Evolutionary conservation across 2,888 invertebrate genomes (phyloP).

Genomic region (Ophion ventricosus): DNA sequence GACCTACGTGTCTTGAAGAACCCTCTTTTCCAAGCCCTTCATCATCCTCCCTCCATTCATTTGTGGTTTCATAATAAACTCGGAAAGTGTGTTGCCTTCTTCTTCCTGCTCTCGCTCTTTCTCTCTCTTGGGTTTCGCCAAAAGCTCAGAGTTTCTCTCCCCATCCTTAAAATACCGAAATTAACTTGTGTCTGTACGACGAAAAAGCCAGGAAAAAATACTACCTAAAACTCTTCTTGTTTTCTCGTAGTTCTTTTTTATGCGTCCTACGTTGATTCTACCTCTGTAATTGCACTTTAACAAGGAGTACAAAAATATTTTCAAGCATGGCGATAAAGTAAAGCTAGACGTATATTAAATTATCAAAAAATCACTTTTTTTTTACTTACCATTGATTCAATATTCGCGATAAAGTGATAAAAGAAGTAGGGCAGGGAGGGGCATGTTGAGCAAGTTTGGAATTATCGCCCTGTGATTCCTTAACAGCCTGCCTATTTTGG

Average conservation of each 20-base stretch:
- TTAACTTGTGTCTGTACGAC: conserved; percentile 5
- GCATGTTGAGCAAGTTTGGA: no score
- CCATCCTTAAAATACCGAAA: conserved; percentile 1
- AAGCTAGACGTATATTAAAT: background rate
- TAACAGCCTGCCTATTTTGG: no score
- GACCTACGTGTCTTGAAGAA: conserved; percentile 55
- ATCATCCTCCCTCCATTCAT: conserved; percentile 76
- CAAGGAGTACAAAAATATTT: background rate
- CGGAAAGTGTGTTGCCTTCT: conserved; percentile 33
- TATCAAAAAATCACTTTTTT: no score
- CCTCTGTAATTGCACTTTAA: background rate
- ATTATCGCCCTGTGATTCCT: no score
- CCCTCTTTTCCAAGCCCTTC: conserved; percentile 77
- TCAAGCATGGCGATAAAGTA: background rate
- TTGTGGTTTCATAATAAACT: conserved; percentile 76
- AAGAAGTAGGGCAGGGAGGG: no score
- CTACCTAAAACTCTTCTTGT: background rate
- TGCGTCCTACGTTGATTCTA: background rate
- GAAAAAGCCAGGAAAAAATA: conserved; percentile 1
- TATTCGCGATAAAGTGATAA: no score
- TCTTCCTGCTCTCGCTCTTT: conserved; percentile 14
- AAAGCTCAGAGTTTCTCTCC: conserved; percentile 38
- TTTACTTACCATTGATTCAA: no score
- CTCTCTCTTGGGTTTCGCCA: conserved; percentile 18
- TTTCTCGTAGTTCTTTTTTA: background rate